Base-by-base conservation (phyloP, 2,797 vertebrate species). In the Brotula barbata region DNA sequence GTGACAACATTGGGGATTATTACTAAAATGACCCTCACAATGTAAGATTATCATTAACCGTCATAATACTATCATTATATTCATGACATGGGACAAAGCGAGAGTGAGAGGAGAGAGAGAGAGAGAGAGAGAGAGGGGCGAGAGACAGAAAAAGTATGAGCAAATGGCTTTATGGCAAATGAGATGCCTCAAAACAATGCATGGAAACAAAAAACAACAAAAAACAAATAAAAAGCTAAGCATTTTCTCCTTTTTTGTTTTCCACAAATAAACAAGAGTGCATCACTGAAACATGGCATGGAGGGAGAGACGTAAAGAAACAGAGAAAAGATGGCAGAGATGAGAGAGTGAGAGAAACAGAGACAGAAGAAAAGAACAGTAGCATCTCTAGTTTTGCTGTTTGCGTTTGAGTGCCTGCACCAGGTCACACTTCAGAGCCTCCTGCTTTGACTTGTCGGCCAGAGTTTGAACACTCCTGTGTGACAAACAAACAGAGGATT, bases 381-480 rank as follows among this genome's bases (percentile, higher is more conserved):
- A 82, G 87, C 71, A 76, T 79, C 78, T 92, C 90, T 96, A 98
- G 89, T 90, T 92, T 73, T 95, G 93, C 58, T 97, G 94, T 92
- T 98, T 98, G 88, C 92, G 94, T 95, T 94, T 98, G 92, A 99
- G 89, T 68, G 94, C 96, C 88, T 91, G 90, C 92, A 96, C 88
- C 93, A 99, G 93, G 91, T 97, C 94, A 21, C 87, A 90, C 93
- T 93, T 95, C 81, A 98, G 93, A 90, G 94, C 94, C 85, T 96
- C 94, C 91, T 98, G 95, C 92, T 95, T 95, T 77, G 93, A 93
- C 92, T 94, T 95, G 91, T 98, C 96, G 44, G 93, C 93, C 87
- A 97, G 93, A 73, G 91, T 92, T 90, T 95, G 93, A 89, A 98
- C 94, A 83, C 93, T 97, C 95, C 96, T 98, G 91, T 0, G 3